phyloP scores from a whole-genome alignment of 2,797 vertebrate species.

The Sebastes trivittatus region DNA sequence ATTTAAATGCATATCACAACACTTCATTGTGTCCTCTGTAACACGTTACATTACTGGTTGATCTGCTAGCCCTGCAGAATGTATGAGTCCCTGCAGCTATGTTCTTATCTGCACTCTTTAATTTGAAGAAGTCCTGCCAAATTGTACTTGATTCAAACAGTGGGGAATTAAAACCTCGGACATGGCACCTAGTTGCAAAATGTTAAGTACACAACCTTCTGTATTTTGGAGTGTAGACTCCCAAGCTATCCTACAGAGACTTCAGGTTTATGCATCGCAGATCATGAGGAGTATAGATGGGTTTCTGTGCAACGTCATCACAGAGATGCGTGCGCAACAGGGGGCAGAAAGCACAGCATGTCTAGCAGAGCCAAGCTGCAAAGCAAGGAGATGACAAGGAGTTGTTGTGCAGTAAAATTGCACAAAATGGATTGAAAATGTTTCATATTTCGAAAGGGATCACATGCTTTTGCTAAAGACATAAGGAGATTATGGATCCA shows the following conservation, averaged over 20 bases:
- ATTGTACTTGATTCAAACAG: background rate
- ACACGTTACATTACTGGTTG: background rate
- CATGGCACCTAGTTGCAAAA: background rate
- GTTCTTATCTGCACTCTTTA: background rate
- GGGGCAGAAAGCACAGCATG: too few relatives aligned
- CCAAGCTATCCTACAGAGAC: background rate
- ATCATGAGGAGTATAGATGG: background rate
- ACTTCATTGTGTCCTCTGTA: background rate
- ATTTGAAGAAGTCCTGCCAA: background rate
- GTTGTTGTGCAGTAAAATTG: too few relatives aligned
- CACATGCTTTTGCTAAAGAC: too few relatives aligned
- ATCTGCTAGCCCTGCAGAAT: background rate
- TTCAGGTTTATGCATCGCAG: background rate
- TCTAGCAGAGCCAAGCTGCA: too few relatives aligned
- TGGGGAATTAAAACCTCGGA: background rate
- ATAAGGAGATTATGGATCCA: too few relatives aligned
- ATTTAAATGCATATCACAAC: background rate
- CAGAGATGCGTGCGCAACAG: too few relatives aligned
- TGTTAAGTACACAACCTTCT: background rate
- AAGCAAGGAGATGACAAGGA: too few relatives aligned
- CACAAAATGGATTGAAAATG: too few relatives aligned
- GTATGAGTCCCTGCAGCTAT: background rate
- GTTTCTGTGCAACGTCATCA: too few relatives aligned
- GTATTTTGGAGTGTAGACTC: background rate
- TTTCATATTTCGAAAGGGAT: too few relatives aligned